Percentiles rank a stretch among this genome's conserved stretches.
phyloP scores from a whole-genome alignment of 2,797 vertebrate species.

The Periparus ater region DNA sequence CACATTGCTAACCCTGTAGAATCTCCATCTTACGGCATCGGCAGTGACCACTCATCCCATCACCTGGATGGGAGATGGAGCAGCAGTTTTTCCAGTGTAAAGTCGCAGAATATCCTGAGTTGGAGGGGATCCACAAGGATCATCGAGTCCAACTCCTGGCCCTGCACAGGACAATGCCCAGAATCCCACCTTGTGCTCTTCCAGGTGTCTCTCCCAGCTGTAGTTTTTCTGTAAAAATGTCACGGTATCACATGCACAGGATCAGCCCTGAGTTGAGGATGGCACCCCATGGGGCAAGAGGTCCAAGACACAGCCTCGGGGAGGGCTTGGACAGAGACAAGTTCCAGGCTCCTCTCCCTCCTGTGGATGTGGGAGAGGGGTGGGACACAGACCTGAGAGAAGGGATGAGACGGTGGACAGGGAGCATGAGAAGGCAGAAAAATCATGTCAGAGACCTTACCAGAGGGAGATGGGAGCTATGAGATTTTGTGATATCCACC shows the following conservation, averaged over 20 bases:
- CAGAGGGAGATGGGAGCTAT: not conserved
- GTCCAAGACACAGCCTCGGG: not conserved
- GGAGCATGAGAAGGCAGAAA: not conserved
- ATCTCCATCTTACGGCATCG: not conserved
- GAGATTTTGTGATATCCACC: not conserved
- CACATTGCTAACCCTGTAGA: not conserved
- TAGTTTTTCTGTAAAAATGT: not conserved
- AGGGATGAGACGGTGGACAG: not conserved
- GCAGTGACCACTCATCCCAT: not conserved
- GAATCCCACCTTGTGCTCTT: not conserved
- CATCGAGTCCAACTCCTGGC: not conserved
- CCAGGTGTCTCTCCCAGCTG: not conserved
- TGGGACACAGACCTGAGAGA: not conserved
- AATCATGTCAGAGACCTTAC: not conserved
- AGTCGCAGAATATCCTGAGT: not conserved
- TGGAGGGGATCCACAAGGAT: not conserved
- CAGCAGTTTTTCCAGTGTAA: not conserved
- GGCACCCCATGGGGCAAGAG: not conserved
- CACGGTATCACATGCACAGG: accelerated
- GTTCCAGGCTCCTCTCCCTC: not conserved
- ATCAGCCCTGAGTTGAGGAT: not conserved
- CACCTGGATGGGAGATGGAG: not conserved
- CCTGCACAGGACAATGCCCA: not conserved
- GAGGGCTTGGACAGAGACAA: not conserved
- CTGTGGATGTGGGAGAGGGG: not conserved